phyloP scores from a whole-genome alignment of 1,140 invertebrate species.

The Ditylenchus dipsaci region DNA sequence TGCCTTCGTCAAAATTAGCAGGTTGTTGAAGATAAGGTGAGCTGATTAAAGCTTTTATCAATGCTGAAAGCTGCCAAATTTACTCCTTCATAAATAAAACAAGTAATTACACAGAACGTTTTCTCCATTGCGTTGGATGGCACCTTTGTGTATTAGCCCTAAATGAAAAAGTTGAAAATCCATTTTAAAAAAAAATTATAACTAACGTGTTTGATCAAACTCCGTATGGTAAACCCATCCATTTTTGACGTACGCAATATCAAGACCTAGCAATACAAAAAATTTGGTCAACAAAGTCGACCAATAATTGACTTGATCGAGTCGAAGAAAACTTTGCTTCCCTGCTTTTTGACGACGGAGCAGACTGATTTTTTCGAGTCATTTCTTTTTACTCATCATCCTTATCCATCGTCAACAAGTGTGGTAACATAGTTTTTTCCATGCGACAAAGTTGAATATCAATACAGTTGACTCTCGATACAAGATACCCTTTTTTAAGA shows the following conservation, averaged over 20 bases:
- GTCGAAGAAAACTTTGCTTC: too few species aligned
- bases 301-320: neutral
- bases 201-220: slow-evolving; percentile 70
- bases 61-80: slow-evolving; percentile 13
- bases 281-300: slow-evolving; percentile 4
- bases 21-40: slow-evolving; percentile 50
- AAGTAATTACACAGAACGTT: slow-evolving; percentile 45
- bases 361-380: too few species aligned
- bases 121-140: slow-evolving; percentile 72
- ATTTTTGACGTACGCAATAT: slow-evolving; percentile 89
- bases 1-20: slow-evolving; percentile 44
- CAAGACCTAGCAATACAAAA: slow-evolving; percentile 67
- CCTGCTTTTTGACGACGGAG: too few species aligned
- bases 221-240: slow-evolving; percentile 86
- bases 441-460: too few species aligned
- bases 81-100: too few species aligned
- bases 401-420: too few species aligned
- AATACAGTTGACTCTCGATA: too few species aligned
- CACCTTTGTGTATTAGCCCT: slow-evolving; percentile 71
- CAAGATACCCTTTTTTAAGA: too few species aligned
- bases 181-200: too few species aligned
- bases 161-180: too few species aligned
- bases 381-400: too few species aligned
- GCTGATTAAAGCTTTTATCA: slow-evolving; percentile 44
- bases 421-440: too few species aligned